Base-by-base conservation (phyloP, 2,797 vertebrate species). In the Siniperca undulata region DNA sequence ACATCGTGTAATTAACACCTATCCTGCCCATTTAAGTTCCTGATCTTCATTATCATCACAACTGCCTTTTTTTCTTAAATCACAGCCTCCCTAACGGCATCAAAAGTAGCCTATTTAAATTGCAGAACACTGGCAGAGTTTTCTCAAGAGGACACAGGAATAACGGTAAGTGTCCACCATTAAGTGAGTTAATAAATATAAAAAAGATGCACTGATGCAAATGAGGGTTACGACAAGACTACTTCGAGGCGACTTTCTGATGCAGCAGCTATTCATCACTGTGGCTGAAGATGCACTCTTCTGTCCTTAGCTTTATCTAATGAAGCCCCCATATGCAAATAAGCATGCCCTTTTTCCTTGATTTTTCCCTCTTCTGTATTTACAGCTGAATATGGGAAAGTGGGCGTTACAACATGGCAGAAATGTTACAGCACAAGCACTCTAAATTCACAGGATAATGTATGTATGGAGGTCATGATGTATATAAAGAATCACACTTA, bases 291-390 rank as follows among this genome's bases (percentile, higher is more conserved):
- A 97, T 96, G 97, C 96, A 97, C 97, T 97, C 95, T 94, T 95
- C 94, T 95, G 96, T 99, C 97, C 97, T 98, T 97, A 98, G 97
- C 97, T 97, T 97, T 98, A 97, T 98, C 97, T 99, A 99, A 99
- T 98, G 97, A 99, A 98, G 97, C 97, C 97, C 96, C 96, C 83
- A 96, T 96, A 99, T 99, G 98, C 97, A 99, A 98, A 99, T 99
- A 96, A 98, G 96, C 92, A 83, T 97, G 97, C 97, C 97, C 97
- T 98, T 98, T 98, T 97, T 96, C 60, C 92, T 96, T 96, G 95
- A 85, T 91, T 95, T 96, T 96, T 94, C 65, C 30, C 78, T 87
- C 87, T 61, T 78, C 81, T 94, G 95, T 96, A 96, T 97, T 97
- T 96, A 96, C 93, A 96, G 96, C 96, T 96, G 95, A 96, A 96